Conservation (phyloP, 2,888 invertebrate genomes). For the Brassicogethes aeneus region DNA sequence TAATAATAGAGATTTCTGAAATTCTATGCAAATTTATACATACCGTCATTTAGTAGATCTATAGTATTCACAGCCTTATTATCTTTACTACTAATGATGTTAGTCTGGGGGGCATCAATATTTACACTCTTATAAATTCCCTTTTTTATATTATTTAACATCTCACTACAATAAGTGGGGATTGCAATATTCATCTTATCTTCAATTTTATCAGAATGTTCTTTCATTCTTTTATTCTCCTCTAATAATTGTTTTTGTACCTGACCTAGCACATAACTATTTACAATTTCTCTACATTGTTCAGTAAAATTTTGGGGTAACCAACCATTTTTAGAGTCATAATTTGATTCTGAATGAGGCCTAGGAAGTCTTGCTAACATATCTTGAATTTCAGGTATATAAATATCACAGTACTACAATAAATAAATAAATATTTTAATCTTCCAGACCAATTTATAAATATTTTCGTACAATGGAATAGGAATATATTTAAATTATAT, state of each 20-base stretch:
- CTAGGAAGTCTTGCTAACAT: conserved; percentile 61
- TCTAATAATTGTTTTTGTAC: conserved; percentile 24
- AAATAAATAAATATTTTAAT: conserved; percentile 4
- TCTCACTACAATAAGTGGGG: conserved; percentile 22
- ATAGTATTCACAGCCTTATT: conserved; percentile 14
- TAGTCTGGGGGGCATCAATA: conserved; percentile 1
- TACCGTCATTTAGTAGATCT: conserved; percentile 20
- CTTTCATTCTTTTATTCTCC: conserved; percentile 15
- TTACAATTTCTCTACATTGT: conserved; percentile 64
- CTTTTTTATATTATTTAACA: conserved; percentile 25
- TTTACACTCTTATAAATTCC: conserved; percentile 19
- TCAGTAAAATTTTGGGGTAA: conserved; percentile 61
- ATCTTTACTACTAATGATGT: neutral
- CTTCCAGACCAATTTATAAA: too few species aligned
- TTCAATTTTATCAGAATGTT: conserved; percentile 6
- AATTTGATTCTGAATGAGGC: conserved; percentile 48
- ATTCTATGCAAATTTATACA: neutral
- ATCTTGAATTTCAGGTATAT: conserved; percentile 69
- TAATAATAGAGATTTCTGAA: too few species aligned
- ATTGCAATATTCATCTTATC: conserved; percentile 2
- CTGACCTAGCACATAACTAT: conserved; percentile 38
- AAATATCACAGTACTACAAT: conserved; percentile 67
- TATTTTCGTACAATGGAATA: too few species aligned
- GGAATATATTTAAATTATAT: too few species aligned
- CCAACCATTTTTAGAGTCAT: conserved; percentile 72